phyloP scores from a whole-genome alignment of 2,797 vertebrate species.

The Atherinosoma microstoma region DNA sequence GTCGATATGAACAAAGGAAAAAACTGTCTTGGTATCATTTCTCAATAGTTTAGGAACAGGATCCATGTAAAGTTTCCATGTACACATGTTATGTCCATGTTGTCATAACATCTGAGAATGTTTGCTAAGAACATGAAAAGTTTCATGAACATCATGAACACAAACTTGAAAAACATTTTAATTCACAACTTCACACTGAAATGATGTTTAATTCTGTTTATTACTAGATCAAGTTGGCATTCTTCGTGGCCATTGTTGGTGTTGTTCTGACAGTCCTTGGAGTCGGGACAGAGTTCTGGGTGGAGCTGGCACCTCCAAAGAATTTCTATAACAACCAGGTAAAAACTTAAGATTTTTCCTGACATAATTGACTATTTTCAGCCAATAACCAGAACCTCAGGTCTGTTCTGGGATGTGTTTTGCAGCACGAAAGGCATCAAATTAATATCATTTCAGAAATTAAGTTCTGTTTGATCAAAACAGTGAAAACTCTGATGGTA shows the following conservation, averaged over 20 bases:
- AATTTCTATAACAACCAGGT: slow-evolving; percentile 84
- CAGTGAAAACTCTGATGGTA: slow-evolving; percentile 1
- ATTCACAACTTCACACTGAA: neutral
- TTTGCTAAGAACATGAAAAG: too few species aligned
- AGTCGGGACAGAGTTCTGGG: slow-evolving; percentile 93
- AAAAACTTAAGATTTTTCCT: neutral
- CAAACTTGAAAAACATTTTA: neutral
- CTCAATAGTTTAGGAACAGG: neutral
- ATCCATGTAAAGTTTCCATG: neutral
- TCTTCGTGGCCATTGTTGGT: slow-evolving; percentile 88
- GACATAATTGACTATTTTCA: neutral
- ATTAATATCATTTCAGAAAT: slow-evolving; percentile 19
- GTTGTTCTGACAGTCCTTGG: slow-evolving; percentile 88
- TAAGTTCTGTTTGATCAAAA: neutral
- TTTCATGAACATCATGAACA: neutral
- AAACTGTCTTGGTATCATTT: neutral
- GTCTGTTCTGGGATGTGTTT: neutral
- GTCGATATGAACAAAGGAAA: neutral
- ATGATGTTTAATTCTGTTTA: neutral
- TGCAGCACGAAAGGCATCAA: neutral
- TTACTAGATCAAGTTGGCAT: slow-evolving; percentile 86
- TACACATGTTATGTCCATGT: too few species aligned
- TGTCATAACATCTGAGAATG: neutral
- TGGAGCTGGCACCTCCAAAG: slow-evolving; percentile 87
- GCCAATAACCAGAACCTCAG: neutral